Base-by-base conservation (phyloP, 2,888 invertebrate genomes). In the Lasioglossum marginatum region DNA sequence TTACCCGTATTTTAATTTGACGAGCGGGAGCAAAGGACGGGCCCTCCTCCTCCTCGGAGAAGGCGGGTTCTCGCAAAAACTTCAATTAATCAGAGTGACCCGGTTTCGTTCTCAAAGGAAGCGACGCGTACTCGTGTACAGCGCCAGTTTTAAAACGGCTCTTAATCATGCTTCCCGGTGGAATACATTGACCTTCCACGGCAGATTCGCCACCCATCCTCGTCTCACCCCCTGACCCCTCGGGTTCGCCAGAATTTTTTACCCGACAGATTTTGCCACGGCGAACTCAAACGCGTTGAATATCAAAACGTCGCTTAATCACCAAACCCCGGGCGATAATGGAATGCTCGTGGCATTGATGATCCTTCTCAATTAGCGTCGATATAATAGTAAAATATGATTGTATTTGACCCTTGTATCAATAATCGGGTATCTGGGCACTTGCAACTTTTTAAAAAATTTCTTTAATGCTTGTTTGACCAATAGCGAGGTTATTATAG, bases 41-140 rank as follows among this genome's bases (percentile, higher is more conserved):
- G 43, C 5, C 77, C 45, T 16, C 79, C 79, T 78, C 63, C 76
- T 34, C 78, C 16, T 23, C 16, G n/a, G 40, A 57, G 57, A 23
- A 63, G 80, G 77, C 27, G 74, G 77, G 78, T 85, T 73, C 79
- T 73, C 68, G 68, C 81, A 83, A 85, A 89, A 83, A 88, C 79
- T 89, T 89, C 84, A 82, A 84, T 89, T 89, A 89, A 89, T 89
- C 88, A 89, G 81, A 82, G 79, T 81, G 81, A 84, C 82, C 81
- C 84, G 90, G 82, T 89, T 89, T 88, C 83, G 68, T 74, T 78
- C 84, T 89, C 83, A 87, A 89, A 89, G 79, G 82, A 83, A 81
- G 73, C 77, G 79, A 71, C 70, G 63, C 77, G 72, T 87, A 81
- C 81, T 73, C 82, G 80, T 81, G 79, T 83, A 83, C 77, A 71